Percentiles rank a stretch among this genome's conserved stretches.
phyloP scores from a whole-genome alignment of 1,140 invertebrate genomes.

The Papilio polyxenes region DNA sequence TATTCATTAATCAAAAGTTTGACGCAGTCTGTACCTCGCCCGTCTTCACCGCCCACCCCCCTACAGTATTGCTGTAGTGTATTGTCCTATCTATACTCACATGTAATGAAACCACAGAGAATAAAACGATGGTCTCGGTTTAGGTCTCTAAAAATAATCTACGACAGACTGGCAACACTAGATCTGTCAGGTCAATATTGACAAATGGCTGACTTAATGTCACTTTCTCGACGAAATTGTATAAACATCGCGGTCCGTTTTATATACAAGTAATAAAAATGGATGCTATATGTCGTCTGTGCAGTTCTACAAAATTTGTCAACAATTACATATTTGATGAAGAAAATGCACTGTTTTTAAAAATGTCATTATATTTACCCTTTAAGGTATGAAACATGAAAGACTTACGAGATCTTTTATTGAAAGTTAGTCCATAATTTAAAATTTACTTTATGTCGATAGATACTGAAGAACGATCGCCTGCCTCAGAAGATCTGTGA shows the following conservation, averaged over 20 bases:
- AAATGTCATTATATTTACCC: slow-evolving; percentile 77
- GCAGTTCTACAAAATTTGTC: slow-evolving; percentile 70
- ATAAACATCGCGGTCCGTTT: slow-evolving; percentile 58
- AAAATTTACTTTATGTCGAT: slow-evolving; percentile 48
- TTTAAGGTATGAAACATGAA: slow-evolving; percentile 68
- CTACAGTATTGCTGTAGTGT: slow-evolving; percentile 45
- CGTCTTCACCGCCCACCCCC: slow-evolving; percentile 70
- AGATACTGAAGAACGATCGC: slow-evolving; percentile 82
- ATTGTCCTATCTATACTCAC: slow-evolving; percentile 47
- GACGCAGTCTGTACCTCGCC: slow-evolving; percentile 72
- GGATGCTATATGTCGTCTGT: slow-evolving; percentile 75
- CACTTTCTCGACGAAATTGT: slow-evolving; percentile 58
- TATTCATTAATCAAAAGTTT: slow-evolving; percentile 80
- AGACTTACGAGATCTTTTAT: slow-evolving; percentile 39
- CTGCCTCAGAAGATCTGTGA: slow-evolving; percentile 84
- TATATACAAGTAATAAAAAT: slow-evolving; percentile 54
- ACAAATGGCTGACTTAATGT: slow-evolving; percentile 72
- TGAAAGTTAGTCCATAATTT: slow-evolving; percentile 34
- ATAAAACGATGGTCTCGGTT: slow-evolving; percentile 36
- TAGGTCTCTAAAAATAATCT: slow-evolving; percentile 63
- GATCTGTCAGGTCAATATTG: slow-evolving; percentile 65
- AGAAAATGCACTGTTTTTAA: slow-evolving; percentile 73
- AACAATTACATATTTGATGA: slow-evolving; percentile 77
- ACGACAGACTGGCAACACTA: slow-evolving; percentile 56
- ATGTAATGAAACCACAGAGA: slow-evolving; percentile 14